Evolutionary conservation across 2,888 invertebrate genomes (phyloP), one percentile per base, ranked within the genome.

Genomic region (Brachyopa scutellaris): DNA sequence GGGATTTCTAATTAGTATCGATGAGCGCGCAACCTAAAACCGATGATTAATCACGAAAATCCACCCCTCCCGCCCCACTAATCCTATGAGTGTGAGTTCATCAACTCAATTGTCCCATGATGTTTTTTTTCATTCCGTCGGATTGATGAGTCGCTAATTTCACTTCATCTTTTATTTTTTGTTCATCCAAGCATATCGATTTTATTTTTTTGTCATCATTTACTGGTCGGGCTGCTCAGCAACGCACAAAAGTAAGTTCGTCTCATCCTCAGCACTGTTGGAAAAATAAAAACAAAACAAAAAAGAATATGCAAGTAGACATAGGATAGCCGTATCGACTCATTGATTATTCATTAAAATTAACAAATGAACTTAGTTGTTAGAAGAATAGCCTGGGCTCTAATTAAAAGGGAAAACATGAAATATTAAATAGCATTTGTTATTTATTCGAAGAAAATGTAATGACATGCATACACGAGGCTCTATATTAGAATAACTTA

Each of bases 91-190:
- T n/a, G 19, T 21, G 36, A 23, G 17, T 51, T 64, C 64, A 40
- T 64, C 51, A 51, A 51, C 17, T 64, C 26, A 8, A 38, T 29
- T 38, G 49, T 40, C 36, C 64, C 38, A 49, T 64, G 13, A 15
- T 38, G 13, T n/a, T 23, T 57, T 38, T 38, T 36, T 49, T 64
- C 15, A 49, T 49, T 36, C 36, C 21, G 8, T 38, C 26, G 38
- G 21, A 38, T 64, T 64, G 26, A 17, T 38, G 38, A 64, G 49
- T 62, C 36, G 23, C 26, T 64, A 64, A 64, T 64, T 61, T n/a
- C n/a, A n/a, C n/a, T 64, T 23, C 26, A 4, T 36, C 13, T 33
- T 21, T 45, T 4, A 9, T 11, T 45, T 17, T 29, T 45, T 17
- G 8, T 11, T 42, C 19, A 42, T 31, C 11, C 21, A 23, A 11